Evolutionary conservation across 2,113 vertebrate species (phyloP).

Genomic region (Notiomystis cincta): DNA sequence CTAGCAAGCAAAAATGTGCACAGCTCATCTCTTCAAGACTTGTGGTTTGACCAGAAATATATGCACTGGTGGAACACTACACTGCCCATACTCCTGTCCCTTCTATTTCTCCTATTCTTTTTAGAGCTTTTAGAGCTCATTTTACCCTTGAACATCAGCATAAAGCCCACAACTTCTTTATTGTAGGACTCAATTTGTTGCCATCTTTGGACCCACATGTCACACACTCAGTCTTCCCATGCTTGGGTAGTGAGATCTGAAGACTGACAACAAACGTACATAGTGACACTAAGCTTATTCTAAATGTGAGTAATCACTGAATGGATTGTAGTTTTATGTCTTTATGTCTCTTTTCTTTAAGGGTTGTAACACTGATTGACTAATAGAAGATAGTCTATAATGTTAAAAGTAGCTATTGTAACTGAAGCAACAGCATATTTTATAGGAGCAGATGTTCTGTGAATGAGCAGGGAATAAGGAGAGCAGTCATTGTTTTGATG

Average conservation of each 20-base stretch:
- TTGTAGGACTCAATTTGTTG: accelerated
- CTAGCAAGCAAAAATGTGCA: accelerated
- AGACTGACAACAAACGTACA: not conserved
- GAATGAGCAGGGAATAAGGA: slow-evolving; percentile 26
- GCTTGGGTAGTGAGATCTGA: not conserved
- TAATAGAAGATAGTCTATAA: not conserved
- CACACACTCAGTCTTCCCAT: not conserved
- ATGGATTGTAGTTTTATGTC: not conserved
- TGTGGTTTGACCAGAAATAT: not conserved
- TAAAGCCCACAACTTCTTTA: not conserved
- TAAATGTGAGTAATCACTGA: not conserved
- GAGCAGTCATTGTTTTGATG: not conserved
- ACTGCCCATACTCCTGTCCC: accelerated
- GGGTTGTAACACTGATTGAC: not conserved
- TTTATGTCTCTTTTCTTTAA: slow-evolving; percentile 7
- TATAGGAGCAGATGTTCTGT: slow-evolving; percentile 44
- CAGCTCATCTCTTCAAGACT: not conserved
- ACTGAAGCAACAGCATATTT: not conserved
- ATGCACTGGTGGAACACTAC: not conserved
- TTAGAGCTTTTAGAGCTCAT: not conserved
- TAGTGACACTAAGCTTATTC: not conserved
- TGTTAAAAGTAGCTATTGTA: slow-evolving; percentile 13
- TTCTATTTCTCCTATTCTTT: not conserved
- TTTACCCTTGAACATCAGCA: not conserved
- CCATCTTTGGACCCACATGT: not conserved